Conservation (phyloP, 2,113 vertebrate genomes). For the Nasalis larvatus region DNA sequence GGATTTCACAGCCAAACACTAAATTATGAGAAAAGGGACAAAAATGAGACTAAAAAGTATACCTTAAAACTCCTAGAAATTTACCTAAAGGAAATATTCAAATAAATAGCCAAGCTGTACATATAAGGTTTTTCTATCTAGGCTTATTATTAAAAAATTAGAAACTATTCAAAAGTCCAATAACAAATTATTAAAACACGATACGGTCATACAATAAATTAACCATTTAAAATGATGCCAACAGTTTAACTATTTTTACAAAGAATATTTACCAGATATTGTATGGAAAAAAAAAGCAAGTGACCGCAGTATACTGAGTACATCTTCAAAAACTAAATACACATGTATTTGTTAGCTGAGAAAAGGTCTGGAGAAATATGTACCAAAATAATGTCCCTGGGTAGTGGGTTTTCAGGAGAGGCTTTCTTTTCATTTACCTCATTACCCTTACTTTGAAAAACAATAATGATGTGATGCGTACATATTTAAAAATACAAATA, state of each 20-base stretch:
- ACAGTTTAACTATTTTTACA: slow-evolving; percentile 41
- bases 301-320: neutral
- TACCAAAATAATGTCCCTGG: slow-evolving; percentile 28
- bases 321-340: slow-evolving; percentile 43
- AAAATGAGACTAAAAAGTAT: slow-evolving; percentile 13
- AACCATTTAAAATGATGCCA: slow-evolving; percentile 31
- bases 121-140: slow-evolving; percentile 40
- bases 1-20: slow-evolving; percentile 28
- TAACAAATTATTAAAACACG: slow-evolving; percentile 54
- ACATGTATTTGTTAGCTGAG: neutral
- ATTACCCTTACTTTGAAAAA: slow-evolving; percentile 51
- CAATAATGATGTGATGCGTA: neutral
- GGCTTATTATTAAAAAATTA: slow-evolving; percentile 12
- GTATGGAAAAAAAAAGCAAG: neutral
- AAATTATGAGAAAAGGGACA: slow-evolving; percentile 8
- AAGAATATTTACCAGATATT: slow-evolving; percentile 49
- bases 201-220: neutral
- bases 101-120: slow-evolving; percentile 45
- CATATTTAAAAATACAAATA: slow-evolving; percentile 26
- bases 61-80: slow-evolving; percentile 45
- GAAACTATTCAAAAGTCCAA: slow-evolving; percentile 49
- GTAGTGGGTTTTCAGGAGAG: slow-evolving; percentile 5
- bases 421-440: slow-evolving; percentile 41
- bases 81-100: slow-evolving; percentile 46
- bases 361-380: slow-evolving; percentile 42